phyloP scores from a whole-genome alignment of 1,140 invertebrate species.

The Drosophila athabasca region DNA sequence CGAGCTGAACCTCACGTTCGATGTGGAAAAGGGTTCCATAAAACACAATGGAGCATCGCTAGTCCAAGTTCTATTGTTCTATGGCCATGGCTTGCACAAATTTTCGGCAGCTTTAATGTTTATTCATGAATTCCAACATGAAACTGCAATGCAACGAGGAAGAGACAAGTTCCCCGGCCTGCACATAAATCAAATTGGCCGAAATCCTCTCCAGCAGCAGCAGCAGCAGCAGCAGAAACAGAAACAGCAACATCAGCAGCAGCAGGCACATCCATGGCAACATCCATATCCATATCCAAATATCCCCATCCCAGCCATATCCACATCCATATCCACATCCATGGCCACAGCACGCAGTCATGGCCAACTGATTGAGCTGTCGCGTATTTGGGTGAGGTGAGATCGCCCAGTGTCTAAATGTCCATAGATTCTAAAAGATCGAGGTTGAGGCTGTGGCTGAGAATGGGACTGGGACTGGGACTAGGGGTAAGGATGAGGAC shows the following conservation, averaged over 20 bases:
- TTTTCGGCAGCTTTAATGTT: constrained; percentile 80
- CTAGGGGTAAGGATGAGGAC: background rate
- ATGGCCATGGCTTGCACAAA: constrained; percentile 43
- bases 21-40: constrained; percentile 54
- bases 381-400: constrained; percentile 77
- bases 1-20: constrained; percentile 72
- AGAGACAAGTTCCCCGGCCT: constrained; percentile 51
- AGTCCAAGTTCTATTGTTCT: constrained; percentile 65
- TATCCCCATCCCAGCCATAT: constrained; percentile 3
- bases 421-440: too few species aligned
- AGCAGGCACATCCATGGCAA: constrained; percentile 3
- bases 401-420: constrained; percentile 52
- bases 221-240: constrained; percentile 7
- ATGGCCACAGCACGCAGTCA: constrained; percentile 68
- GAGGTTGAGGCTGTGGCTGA: too few species aligned
- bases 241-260: constrained; percentile 1
- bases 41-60: constrained; percentile 75
- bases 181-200: constrained; percentile 74
- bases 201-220: constrained; percentile 30
- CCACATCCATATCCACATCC: constrained; percentile 21
- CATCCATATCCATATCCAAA: background rate
- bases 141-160: constrained; percentile 76
- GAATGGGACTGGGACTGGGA: too few species aligned
- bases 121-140: constrained; percentile 81
- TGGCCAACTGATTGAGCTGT: constrained; percentile 80